phyloP scores from a whole-genome alignment of 2,888 invertebrate genomes.

The Nemoura dubitans region DNA sequence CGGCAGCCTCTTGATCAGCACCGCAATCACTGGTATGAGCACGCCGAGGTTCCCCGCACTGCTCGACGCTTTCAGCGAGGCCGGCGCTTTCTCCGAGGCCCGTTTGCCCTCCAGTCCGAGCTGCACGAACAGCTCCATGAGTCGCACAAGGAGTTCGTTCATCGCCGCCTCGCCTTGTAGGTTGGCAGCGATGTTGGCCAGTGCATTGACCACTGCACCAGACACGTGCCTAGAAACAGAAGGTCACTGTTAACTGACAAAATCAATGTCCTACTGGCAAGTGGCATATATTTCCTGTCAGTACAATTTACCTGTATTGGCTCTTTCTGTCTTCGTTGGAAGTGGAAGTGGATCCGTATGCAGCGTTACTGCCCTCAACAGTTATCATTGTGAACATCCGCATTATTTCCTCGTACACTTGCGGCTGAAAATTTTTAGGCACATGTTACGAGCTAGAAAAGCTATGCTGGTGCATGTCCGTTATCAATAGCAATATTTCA shows the following conservation, averaged over 20 bases:
- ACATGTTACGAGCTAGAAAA: background rate
- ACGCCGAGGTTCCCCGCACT: slow-evolving; percentile 98
- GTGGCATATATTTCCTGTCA: too few relatives aligned
- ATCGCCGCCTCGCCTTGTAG: slow-evolving; percentile 87
- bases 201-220: slow-evolving; percentile 93
- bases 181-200: slow-evolving; percentile 95
- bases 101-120: slow-evolving; percentile 96
- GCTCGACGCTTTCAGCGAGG: slow-evolving; percentile 79
- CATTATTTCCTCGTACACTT: slow-evolving; percentile 94
- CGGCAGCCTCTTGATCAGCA: slow-evolving; percentile 84
- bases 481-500: too few relatives aligned
- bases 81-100: slow-evolving; percentile 90
- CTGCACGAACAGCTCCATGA: slow-evolving; percentile 96
- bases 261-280: too few relatives aligned
- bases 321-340: slow-evolving; percentile 68
- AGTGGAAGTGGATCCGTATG: slow-evolving; percentile 67
- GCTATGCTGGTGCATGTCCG: too few relatives aligned
- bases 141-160: slow-evolving; percentile 83
- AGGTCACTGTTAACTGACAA: too few relatives aligned
- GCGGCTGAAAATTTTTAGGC: slow-evolving; percentile 57
- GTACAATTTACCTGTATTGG: slow-evolving; percentile 67
- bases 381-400: slow-evolving; percentile 97
- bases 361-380: slow-evolving; percentile 86
- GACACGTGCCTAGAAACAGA: slow-evolving; percentile 80
- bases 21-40: slow-evolving; percentile 96